Base-by-base conservation (phyloP, 2,888 invertebrate species). In the Andrena haemorrhoa region DNA sequence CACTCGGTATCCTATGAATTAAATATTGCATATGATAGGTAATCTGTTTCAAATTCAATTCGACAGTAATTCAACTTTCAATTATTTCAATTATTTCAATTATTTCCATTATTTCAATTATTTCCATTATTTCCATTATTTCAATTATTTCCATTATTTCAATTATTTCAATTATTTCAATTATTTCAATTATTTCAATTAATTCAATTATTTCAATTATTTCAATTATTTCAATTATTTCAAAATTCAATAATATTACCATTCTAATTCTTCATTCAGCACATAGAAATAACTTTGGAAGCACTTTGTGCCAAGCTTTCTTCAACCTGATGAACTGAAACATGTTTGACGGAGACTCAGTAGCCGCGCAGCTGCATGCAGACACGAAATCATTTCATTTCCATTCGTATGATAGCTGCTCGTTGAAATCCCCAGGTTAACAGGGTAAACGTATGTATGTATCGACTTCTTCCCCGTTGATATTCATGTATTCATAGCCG, bases 401-500 rank as follows among this genome's bases (percentile, higher is more conserved):
- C 79, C 8, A 41, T 79, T 76, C 79, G 69, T 31, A 31, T 20
- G 60, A 78, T 79, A 71, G 20, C 60, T 58, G 35, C 61, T 35
- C 41, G 58, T 66, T 56, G 79, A 41, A 71, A 65, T 79, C 71
- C 65, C 31, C 7, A 51, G 65, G 79, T 78, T 71, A 79, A 71
- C 79, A 71, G 65, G 65, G 60, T 80, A 79, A 80, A 71, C 66
- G 47, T 79, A 78, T 49, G 53, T 79, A 71, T 49, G 60, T 56
- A 79, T 79, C 79, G 79, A 66, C 71, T 80, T 80, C 79, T 80
- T 80, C 79, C 65, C 60, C 58, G 71, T 77, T 85, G 87, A 75
- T 83, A 85, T 83, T 83, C 80, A 82, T 85, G 49, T 82, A 82
- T 76, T 82, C 83, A 78, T 78, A 82, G 81, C 76, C 70, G 66